Evolutionary conservation across 2,113 vertebrate species (phyloP), one percentile per base, ranked within the genome.

Genomic region (Oplegnathus fasciatus): DNA sequence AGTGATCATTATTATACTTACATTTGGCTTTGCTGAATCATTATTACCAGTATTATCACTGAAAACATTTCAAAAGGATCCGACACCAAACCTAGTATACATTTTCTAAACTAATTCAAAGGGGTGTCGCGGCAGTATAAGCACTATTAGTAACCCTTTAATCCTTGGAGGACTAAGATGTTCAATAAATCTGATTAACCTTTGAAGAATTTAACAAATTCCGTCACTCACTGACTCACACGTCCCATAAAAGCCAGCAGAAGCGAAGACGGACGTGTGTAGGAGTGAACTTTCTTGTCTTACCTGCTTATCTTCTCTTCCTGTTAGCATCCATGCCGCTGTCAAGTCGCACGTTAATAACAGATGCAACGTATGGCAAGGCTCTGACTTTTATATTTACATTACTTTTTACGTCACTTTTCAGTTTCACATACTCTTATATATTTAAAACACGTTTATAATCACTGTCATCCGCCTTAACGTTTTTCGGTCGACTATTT

Each of bases 291-390:
- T 4, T 3, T 92, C 89, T 91, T 80, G 82, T 67, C 1, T 37
- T 83, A 13, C 14, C 37, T 58, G 68, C 30, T 67, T 6, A 2
- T 84, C 88, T 80, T 86, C 9, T 44, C 42, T 88, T 89, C 91
- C 89, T 81, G 62, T 66, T 68, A 46, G 58, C 14, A 26, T 18
- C 2, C 1, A 24, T 81, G 90, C 17, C 74, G 78, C 88, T 6
- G 58, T 88, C 46, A 82, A 0, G 1, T 10, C 0, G 0, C 20
- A 42, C 26, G n/a, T 58, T 24, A 24, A 77, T 9, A 42, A 26
- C 13, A 1, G 2, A 30, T 67, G 1, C 44, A n/a, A 15, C 3
- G 0, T 2, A 1, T 20, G 3, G 0, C 48, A 9, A 28, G 0
- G 5, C 2, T 5, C 3, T 0, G 1, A 18, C 3, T 18, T n/a